Conservation (phyloP, 2,888 invertebrate genomes). For the Acrocyrtus sp. region DNA sequence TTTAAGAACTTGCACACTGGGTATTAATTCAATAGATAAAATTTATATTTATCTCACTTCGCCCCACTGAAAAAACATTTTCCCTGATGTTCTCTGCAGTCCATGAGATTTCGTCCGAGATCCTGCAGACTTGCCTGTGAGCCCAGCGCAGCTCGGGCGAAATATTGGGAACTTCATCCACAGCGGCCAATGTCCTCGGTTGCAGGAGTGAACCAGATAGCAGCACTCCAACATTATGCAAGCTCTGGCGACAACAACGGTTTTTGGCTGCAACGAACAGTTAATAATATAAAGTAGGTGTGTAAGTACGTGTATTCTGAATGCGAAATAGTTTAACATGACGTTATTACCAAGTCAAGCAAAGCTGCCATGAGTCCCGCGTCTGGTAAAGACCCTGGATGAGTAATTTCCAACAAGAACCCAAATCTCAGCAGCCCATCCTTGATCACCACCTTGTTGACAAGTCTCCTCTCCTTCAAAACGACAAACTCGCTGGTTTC, state of each 20-base stretch:
- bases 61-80: conserved; percentile 98
- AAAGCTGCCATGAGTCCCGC: conserved; percentile 94
- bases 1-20: conserved; percentile 98
- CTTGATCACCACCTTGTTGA: conserved; percentile 80
- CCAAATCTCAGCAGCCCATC: conserved; percentile 91
- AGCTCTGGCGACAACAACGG: conserved; percentile 93
- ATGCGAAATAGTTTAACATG: conserved; percentile 13
- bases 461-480: conserved; percentile 85
- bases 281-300: no score
- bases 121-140: conserved; percentile 58
- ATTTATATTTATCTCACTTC: conserved; percentile 75
- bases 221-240: conserved; percentile 94
- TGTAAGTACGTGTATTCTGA: no score
- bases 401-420: conserved; percentile 93
- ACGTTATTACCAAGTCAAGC: conserved; percentile 81
- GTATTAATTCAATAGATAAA: conserved; percentile 81
- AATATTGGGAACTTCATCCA: conserved; percentile 93
- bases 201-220: conserved; percentile 96
- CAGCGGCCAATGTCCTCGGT: conserved; percentile 97
- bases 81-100: conserved; percentile 90
- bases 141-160: conserved; percentile 75
- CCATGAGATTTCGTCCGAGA: conserved; percentile 69
- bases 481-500: conserved; percentile 78
- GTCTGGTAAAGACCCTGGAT: conserved; percentile 96
- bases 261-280: conserved; percentile 83